phyloP scores from a whole-genome alignment of 2,888 invertebrate genomes.

The Acholoe squamosa region DNA sequence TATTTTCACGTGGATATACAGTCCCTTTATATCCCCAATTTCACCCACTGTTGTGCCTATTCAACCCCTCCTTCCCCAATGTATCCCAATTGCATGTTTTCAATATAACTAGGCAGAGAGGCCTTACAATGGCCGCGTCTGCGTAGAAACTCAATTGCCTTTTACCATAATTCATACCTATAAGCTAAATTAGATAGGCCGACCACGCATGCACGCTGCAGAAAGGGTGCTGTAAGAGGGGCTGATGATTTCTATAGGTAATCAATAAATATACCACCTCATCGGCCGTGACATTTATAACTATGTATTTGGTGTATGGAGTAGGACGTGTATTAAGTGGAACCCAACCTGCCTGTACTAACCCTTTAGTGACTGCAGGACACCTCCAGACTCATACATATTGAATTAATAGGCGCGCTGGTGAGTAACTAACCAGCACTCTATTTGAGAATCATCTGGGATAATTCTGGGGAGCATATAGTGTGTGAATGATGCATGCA shows the following conservation, averaged over 20 bases:
- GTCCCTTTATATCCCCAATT: neutral
- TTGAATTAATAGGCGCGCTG: no score
- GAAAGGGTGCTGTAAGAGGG: neutral
- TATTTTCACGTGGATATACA: neutral
- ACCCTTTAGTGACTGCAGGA: no score
- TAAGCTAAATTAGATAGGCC: constrained; percentile 37
- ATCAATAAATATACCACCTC: constrained; percentile 53
- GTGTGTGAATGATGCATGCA: no score
- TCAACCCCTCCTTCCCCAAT: neutral
- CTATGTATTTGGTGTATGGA: constrained; percentile 35
- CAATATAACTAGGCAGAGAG: neutral
- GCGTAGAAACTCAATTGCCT: neutral
- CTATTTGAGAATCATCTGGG: no score
- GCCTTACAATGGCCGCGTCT: neutral
- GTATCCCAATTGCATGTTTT: constrained; percentile 3
- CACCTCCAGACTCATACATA: no score
- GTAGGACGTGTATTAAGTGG: neutral
- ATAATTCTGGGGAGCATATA: no score
- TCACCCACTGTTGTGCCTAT: neutral
- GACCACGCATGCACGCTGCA: neutral
- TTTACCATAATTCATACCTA: constrained; percentile 46
- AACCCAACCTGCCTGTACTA: neutral
- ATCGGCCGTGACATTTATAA: constrained; percentile 44
- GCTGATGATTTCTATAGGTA: constrained; percentile 49
- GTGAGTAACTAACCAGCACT: no score